These are phyloP conservation scores for Alviniconcha marisindica DNA, from an alignment of 1,140 invertebrate species.

Conservation along the genomic window DNA sequence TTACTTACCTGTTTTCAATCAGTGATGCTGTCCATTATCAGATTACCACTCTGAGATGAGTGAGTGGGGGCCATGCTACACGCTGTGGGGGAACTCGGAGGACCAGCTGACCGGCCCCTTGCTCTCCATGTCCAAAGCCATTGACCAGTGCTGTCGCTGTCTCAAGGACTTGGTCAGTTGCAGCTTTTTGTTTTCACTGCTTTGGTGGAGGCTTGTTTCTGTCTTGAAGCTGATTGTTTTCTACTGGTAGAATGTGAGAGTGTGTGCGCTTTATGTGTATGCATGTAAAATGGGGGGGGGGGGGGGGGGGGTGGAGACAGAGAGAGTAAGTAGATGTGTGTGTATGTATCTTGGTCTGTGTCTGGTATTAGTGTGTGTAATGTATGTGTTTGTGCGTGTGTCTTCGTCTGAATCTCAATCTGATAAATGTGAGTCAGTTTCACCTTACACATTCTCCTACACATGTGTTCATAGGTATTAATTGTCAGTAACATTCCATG, in stretches of 20 bases:
- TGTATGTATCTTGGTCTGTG: too few relatives aligned
- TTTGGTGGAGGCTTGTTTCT: neutral
- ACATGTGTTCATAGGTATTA: too few relatives aligned
- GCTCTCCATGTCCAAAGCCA: slow-evolving; percentile 69
- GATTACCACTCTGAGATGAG: slow-evolving; percentile 69
- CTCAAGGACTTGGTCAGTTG: slow-evolving; percentile 71
- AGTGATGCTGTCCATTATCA: too few relatives aligned
- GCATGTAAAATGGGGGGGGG: too few relatives aligned
- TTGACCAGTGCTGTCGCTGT: slow-evolving; percentile 65
- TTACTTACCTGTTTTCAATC: too few relatives aligned
- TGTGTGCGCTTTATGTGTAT: neutral
- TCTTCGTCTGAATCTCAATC: too few relatives aligned
- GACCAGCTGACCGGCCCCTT: slow-evolving; percentile 69
- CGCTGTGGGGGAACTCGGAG: slow-evolving; percentile 74
- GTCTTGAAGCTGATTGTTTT: neutral
- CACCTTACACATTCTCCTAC: too few relatives aligned
- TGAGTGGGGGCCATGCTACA: slow-evolving; percentile 74
- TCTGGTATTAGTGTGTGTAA: too few relatives aligned
- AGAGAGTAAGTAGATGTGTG: too few relatives aligned
- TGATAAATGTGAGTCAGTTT: too few relatives aligned
- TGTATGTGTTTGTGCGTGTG: too few relatives aligned
- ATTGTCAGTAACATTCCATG: neutral
- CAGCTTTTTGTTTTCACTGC: neutral
- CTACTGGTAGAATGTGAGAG: neutral
- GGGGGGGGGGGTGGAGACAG: too few relatives aligned